phyloP scores from a whole-genome alignment of 2,888 invertebrate genomes.

The Dione vanillae region DNA sequence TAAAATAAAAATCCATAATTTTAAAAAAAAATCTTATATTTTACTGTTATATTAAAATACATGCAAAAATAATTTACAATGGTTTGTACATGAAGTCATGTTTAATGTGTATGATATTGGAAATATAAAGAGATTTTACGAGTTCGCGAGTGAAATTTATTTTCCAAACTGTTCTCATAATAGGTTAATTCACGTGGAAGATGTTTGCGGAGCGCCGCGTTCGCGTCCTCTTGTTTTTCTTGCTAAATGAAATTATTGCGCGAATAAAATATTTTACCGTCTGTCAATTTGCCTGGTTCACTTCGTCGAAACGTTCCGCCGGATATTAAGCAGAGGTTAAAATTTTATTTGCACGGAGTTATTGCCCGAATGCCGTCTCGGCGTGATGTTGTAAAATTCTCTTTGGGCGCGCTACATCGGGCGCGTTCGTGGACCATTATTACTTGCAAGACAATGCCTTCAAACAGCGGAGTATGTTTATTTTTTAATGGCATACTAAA shows the following conservation, averaged over 20 bases:
- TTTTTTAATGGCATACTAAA: slow-evolving; percentile 59
- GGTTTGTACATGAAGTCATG: neutral
- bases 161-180: slow-evolving; percentile 73
- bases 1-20: too few species aligned
- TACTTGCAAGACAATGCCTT: slow-evolving; percentile 73
- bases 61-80: slow-evolving; percentile 6
- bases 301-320: slow-evolving; percentile 66
- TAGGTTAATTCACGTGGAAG: slow-evolving; percentile 81
- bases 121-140: slow-evolving; percentile 63
- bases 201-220: slow-evolving; percentile 67
- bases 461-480: slow-evolving; percentile 69
- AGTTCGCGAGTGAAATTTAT: slow-evolving; percentile 67
- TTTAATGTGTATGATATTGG: slow-evolving; percentile 40
- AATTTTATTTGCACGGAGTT: slow-evolving; percentile 80
- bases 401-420: slow-evolving; percentile 62
- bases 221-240: slow-evolving; percentile 72
- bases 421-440: slow-evolving; percentile 67
- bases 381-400: slow-evolving; percentile 70
- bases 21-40: neutral
- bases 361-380: slow-evolving; percentile 65
- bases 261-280: slow-evolving; percentile 83
- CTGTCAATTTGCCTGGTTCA: slow-evolving; percentile 79
- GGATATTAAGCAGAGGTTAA: slow-evolving; percentile 83
- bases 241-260: slow-evolving; percentile 80
- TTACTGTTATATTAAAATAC: neutral